Conservation (phyloP, 1,140 invertebrate genomes). For the Rhynchophorus ferrugineus region DNA sequence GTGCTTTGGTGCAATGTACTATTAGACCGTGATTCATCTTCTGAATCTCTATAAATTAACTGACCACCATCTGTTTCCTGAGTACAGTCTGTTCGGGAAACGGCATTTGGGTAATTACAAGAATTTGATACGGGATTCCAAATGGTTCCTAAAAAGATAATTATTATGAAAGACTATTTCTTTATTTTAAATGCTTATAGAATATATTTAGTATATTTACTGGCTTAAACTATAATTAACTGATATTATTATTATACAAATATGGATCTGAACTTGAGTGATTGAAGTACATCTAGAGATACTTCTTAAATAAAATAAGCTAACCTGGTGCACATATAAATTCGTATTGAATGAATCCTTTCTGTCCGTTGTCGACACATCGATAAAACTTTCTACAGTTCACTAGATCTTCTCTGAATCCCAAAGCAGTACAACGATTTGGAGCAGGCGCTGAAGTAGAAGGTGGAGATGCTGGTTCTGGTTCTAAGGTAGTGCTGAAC, state of each 20-base stretch:
- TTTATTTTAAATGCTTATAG: too few relatives aligned
- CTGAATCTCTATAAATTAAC: constrained; percentile 14
- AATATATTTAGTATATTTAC: too few relatives aligned
- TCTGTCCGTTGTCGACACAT: constrained; percentile 42
- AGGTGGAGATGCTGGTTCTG: constrained; percentile 5
- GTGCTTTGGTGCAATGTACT: constrained; percentile 18
- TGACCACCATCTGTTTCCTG: constrained; percentile 19
- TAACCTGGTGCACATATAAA: constrained; percentile 52
- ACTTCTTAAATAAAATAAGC: not conserved
- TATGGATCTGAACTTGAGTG: too few relatives aligned
- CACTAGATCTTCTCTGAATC: constrained; percentile 48
- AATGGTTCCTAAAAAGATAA: constrained; percentile 44
- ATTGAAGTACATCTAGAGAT: not conserved
- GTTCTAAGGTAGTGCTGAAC: constrained; percentile 10
- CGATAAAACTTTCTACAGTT: constrained; percentile 58
- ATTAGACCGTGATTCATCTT: constrained; percentile 8
- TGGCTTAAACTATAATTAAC: too few relatives aligned
- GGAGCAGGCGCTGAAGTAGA: constrained; percentile 10
- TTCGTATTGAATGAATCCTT: constrained; percentile 48
- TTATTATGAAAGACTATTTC: too few relatives aligned
- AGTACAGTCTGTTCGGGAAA: constrained; percentile 46
- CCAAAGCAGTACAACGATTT: constrained; percentile 45
- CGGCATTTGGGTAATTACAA: constrained; percentile 54
- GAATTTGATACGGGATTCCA: constrained; percentile 48
- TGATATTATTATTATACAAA: too few relatives aligned